Conservation (phyloP, 2,888 invertebrate species). For the Drosophila austrosaltans region DNA sequence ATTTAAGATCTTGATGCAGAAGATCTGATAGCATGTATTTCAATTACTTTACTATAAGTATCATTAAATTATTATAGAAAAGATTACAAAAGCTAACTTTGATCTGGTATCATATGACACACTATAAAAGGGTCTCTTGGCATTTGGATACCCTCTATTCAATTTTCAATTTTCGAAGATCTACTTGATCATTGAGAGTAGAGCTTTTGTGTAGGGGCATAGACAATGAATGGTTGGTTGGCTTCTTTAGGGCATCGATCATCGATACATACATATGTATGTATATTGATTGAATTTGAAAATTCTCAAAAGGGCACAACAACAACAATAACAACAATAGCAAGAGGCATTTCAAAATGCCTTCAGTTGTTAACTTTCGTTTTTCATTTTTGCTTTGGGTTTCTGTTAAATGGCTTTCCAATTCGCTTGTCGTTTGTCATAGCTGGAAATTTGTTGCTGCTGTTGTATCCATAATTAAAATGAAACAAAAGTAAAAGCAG, state of each 20-base stretch:
- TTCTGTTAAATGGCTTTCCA: slow-evolving; percentile 52
- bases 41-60: no score
- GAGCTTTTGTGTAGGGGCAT: neutral
- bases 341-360: neutral
- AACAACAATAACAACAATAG: neutral
- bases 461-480: slow-evolving; percentile 56
- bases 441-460: slow-evolving; percentile 48
- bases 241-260: neutral
- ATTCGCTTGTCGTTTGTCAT: slow-evolving; percentile 56
- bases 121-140: no score
- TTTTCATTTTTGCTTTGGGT: slow-evolving; percentile 20
- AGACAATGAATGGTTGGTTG: neutral
- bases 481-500: slow-evolving; percentile 67
- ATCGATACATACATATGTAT: neutral
- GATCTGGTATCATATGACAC: no score
- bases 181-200: neutral
- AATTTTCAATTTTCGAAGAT: neutral
- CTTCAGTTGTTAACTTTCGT: slow-evolving; percentile 8
- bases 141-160: no score
- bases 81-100: no score
- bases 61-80: no score
- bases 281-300: slow-evolving; percentile 1
- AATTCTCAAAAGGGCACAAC: slow-evolving; percentile 26
- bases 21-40: no score
- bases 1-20: no score